These are phyloP conservation scores for Natrix natrix DNA, from an alignment of 2,797 vertebrate genomes.

Conservation along the genomic window DNA sequence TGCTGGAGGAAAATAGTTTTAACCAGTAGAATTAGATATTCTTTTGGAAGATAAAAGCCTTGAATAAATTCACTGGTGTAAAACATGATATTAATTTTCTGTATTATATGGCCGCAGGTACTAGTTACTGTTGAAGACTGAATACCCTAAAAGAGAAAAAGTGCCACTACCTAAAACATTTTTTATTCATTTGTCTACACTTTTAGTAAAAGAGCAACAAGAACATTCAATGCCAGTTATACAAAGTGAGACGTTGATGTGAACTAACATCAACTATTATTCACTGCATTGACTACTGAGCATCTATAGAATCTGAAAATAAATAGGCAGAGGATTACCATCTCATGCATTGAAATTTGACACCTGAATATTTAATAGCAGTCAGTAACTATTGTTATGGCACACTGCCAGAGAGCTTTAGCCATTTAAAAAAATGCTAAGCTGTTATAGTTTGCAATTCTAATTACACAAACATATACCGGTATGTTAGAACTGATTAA, in stretches of 20 bases:
- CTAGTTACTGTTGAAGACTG: constrained; percentile 18
- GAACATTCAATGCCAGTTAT: neutral
- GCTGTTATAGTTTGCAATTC: constrained; percentile 22
- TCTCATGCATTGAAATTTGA: constrained; percentile 26
- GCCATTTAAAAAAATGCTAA: constrained; percentile 18
- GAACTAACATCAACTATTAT: constrained; percentile 3
- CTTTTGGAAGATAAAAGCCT: neutral
- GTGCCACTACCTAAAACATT: constrained; percentile 5
- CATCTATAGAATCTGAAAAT: constrained; percentile 35
- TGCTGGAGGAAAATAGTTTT: neutral
- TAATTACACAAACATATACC: neutral
- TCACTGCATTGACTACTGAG: constrained; percentile 10
- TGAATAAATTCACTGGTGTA: constrained; percentile 7
- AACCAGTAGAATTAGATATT: neutral
- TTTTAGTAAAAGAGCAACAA: neutral
- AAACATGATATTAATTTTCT: constrained; percentile 15
- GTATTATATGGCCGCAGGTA: constrained; percentile 18
- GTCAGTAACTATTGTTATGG: constrained; percentile 25
- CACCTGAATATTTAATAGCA: constrained; percentile 26
- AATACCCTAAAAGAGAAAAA: neutral
- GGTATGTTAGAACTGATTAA: constrained; percentile 15
- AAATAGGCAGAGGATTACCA: neutral
- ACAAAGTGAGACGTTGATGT: neutral
- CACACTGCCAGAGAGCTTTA: constrained; percentile 10
- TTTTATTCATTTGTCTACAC: constrained; percentile 23